Evolutionary conservation across 2,888 invertebrate genomes (phyloP), one percentile per base, ranked within the genome.

Genomic region (Anthrax anthrax): DNA sequence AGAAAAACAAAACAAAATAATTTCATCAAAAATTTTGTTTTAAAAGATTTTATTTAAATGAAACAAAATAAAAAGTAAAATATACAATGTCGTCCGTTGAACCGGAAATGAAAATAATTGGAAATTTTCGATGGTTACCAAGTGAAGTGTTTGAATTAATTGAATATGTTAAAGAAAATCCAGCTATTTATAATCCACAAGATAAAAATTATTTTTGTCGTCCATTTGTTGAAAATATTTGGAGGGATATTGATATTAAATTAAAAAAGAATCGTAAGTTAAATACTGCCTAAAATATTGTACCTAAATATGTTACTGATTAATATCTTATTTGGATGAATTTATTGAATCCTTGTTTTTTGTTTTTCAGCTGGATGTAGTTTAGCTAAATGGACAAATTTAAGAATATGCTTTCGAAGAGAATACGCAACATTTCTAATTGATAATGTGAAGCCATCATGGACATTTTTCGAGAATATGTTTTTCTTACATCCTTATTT

Each of bases 391-490:
- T 66, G 66, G 66, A 66, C 65, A 4, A 64, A 64, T 51, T 49
- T 66, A 18, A 56, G 67, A 12, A 64, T 65, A 32, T 63, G 63
- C 0, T 66, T 67, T 49, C 59, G 67, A 2, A 57, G 66, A n/a
- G 66, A 66, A 47, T 65, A 64, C 47, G 60, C 62, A 5, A 63
- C 60, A 43, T 63, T 60, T 47, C 52, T 63, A 43, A 62, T 63
- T 27, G 63, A 64, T 48, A 63, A 65, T 50, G 58, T 61, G 2
- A 60, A 62, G 2, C 64, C 66, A 0, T 63, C 63, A 39, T 67
- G 67, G 67, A 59, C 62, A 3, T 67, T 61, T 49, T 66, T 65
- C 42, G 63, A 67, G 46, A 62, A 63, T 14, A 67, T 66, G 66
- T 60, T 63, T 46, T 66, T 66, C 32, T 46, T 66, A 43, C 63